Base-by-base conservation (phyloP, 2,888 invertebrate species). In the Lasioglossum villosulum region DNA sequence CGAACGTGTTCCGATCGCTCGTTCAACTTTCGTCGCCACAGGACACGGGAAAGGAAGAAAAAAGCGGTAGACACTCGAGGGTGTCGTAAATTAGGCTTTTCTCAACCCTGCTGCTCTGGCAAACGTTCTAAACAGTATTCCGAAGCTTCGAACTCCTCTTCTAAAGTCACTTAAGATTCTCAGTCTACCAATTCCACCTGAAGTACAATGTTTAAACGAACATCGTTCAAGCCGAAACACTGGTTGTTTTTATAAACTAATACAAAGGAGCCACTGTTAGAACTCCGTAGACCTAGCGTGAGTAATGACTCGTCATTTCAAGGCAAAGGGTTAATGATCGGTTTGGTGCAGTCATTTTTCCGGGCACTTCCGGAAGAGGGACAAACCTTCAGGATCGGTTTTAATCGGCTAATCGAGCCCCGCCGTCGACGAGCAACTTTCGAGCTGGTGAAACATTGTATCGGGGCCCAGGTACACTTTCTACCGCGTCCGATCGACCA, bases 401-500 rank as follows among this genome's bases (percentile, higher is more conserved):
- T 70, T 63, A 39, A 75, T 59, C 74, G 48, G 52, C 52, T 23
- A 52, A 73, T 77, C 80, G 77, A 68, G 84, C 75, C 16, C 30
- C 59, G 27, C 27, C 59, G 59, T 63, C 27, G 16, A 63, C 59
- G 27, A 16, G 59, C 16, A 63, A 63, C 59, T 63, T 63, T 63
- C 59, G 30, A 63, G 59, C 59, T 5, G 59, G 30, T 30, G 59
- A 73, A 80, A 80, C 86, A 86, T 86, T 80, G 87, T 78, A 87
- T 77, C 78, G 59, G 78, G 78, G 34, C 72, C 66, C 70, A 72
- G 42, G 75, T 75, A 78, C 83, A 75, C 88, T 86, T 84, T 89
- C 89, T 88, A 81, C 77, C 80, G 75, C 77, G 80, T 78, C 63
- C 86, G 79, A 86, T 88, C 83, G 86, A 82, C 88, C 84, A 84